Conservation (phyloP, 2,888 invertebrate species). For the Dicranocentrus wangi region DNA sequence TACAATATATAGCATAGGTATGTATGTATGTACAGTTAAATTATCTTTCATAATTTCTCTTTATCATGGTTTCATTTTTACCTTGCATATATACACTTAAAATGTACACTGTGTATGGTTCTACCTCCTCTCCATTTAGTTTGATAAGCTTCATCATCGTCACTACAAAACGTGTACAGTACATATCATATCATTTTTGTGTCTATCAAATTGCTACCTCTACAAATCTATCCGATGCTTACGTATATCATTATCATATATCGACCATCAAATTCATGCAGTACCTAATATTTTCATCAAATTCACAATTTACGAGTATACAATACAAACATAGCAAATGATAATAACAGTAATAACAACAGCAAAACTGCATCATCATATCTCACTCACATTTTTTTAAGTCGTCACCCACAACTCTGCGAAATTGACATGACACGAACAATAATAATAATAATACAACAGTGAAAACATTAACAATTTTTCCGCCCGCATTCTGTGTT, state of each 20-base stretch:
- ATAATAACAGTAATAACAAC: neutral
- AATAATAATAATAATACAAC: neutral
- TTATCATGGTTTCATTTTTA: too few relatives aligned
- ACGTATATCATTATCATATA: constrained; percentile 2
- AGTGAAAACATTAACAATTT: neutral
- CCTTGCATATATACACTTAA: neutral
- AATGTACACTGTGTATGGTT: neutral
- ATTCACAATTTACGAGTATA: too few relatives aligned
- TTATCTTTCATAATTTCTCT: too few relatives aligned
- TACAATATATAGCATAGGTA: too few relatives aligned
- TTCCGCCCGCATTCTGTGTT: neutral
- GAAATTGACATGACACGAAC: constrained; percentile 6
- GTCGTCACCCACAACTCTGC: neutral
- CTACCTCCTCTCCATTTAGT: neutral
- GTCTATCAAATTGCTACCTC: constrained; percentile 11
- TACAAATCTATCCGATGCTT: too few relatives aligned
- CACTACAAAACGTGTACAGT: constrained; percentile 15
- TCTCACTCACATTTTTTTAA: too few relatives aligned
- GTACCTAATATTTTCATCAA: too few relatives aligned
- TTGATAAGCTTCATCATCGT: constrained; percentile 29
- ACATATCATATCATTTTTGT: neutral
- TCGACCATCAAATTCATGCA: neutral
- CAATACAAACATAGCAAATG: constrained; percentile 11
- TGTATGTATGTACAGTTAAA: too few relatives aligned
- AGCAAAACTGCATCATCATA: too few relatives aligned